Evolutionary conservation across 2,888 invertebrate genomes (phyloP), one percentile per base, ranked within the genome.

Genomic region (Andrena praecox): DNA sequence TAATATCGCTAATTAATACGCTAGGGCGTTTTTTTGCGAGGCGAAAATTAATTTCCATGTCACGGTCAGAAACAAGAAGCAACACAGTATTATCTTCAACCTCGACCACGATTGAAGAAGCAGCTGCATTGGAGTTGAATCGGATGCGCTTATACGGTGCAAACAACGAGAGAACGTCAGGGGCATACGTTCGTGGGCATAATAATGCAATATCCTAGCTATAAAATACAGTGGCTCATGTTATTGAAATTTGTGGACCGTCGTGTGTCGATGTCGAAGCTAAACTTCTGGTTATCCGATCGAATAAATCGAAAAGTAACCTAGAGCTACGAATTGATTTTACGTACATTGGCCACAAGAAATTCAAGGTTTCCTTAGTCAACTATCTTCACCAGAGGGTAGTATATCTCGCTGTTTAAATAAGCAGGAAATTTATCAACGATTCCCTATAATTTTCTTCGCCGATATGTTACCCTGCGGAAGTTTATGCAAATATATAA

Each of bases 131-230:
- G 86, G 88, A 90, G 87, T 82, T 83, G 85, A 89, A 91, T 91
- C 84, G 85, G 81, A 64, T 73, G 82, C 82, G 82, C 82, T 66
- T 67, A 69, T 31, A 35, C 27, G 48, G 60, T 33, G 29, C 68
- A 50, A 72, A 77, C 67, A 72, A 59, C 63, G 54, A 12, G 42
- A 24, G 50, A 29, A 76, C 50, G 60, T 16, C 66, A 16, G 73
- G 67, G 50, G 59, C 69, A 48, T 29, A 33, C 60, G 33, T 31
- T 42, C 70, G 35, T 16, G 76, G 54, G 89, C 88, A 91, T 91
- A 91, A 91, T 90, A 90, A 91, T 90, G 89, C 90, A 89, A 89
- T 91, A 88, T 82, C 77, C 84, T 50, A 70, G 71, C 84, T 85
- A 87, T 87, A 81, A 88, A 89, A 87, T 79, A 63, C 76, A 74